Conservation (phyloP, 1,140 invertebrate genomes). For the Lepidurus packardi region DNA sequence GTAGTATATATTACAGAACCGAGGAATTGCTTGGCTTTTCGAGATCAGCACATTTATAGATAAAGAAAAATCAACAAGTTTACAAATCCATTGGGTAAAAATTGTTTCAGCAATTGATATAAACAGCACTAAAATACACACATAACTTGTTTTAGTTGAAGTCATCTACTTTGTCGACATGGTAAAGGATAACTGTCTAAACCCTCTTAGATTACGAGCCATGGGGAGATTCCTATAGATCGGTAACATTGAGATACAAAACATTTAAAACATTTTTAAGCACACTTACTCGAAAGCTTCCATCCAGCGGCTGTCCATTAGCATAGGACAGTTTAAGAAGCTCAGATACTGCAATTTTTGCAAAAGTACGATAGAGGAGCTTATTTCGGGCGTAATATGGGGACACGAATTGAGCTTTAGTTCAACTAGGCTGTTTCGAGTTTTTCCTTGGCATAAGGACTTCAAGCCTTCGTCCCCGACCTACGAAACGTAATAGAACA, state of each 20-base stretch:
- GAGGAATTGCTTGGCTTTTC: too few species aligned
- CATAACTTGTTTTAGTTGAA: too few species aligned
- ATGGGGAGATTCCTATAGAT: neutral
- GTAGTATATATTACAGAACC: too few species aligned
- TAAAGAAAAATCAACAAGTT: too few species aligned
- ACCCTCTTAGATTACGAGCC: neutral
- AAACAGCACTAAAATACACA: too few species aligned
- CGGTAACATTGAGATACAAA: neutral
- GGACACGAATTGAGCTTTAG: neutral
- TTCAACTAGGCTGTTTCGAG: neutral
- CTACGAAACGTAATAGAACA: neutral
- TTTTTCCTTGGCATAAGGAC: neutral
- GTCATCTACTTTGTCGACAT: neutral
- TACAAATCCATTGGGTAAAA: too few species aligned
- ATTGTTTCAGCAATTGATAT: too few species aligned
- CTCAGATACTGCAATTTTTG: neutral
- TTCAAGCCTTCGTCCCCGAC: neutral
- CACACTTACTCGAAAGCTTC: neutral
- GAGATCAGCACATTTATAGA: too few species aligned
- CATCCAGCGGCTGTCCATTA: neutral
- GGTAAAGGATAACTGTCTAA: neutral
- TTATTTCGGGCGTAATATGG: neutral
- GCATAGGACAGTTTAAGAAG: neutral
- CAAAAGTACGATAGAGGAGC: neutral
- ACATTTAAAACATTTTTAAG: neutral